Evolutionary conservation across 2,888 invertebrate species (phyloP).

Genomic region (Tanytarsus gracilentus): DNA sequence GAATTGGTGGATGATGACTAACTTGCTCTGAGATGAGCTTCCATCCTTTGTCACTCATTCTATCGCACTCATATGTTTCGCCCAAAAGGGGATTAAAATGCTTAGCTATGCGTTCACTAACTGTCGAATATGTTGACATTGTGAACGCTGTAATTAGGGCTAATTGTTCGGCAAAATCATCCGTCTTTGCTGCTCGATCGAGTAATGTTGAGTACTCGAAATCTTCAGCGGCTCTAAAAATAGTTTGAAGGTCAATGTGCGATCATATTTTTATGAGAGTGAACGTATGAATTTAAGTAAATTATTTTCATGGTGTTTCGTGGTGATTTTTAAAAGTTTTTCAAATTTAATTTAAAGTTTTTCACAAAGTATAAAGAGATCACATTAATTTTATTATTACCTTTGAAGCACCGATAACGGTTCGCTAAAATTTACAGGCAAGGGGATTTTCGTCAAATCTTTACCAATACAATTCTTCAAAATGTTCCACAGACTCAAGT

Average conservation of each 20-base stretch:
- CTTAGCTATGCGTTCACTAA: slow-evolving; percentile 70
- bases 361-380: neutral
- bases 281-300: neutral
- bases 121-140: slow-evolving; percentile 70
- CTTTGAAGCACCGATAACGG: slow-evolving; percentile 92
- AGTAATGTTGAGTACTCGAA: slow-evolving; percentile 87
- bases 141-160: slow-evolving; percentile 89
- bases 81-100: slow-evolving; percentile 92
- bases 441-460: slow-evolving; percentile 91
- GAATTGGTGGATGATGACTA: slow-evolving; percentile 93
- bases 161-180: slow-evolving; percentile 74
- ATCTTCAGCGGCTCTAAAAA: slow-evolving; percentile 66
- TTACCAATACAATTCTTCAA: slow-evolving; percentile 98
- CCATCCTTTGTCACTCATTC: slow-evolving; percentile 87
- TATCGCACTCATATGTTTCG: slow-evolving; percentile 89
- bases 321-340: too few species aligned
- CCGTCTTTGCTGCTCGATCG: slow-evolving; percentile 70
- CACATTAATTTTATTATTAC: neutral
- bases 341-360: neutral
- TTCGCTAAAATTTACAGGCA: slow-evolving; percentile 96
- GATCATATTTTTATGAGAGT: neutral
- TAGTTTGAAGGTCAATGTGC: neutral
- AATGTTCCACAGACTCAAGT: slow-evolving; percentile 85
- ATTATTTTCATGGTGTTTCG: too few species aligned
- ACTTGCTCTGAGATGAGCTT: slow-evolving; percentile 82